phyloP scores from a whole-genome alignment of 2,113 vertebrate genomes.

The Myrmecobius fasciatus region DNA sequence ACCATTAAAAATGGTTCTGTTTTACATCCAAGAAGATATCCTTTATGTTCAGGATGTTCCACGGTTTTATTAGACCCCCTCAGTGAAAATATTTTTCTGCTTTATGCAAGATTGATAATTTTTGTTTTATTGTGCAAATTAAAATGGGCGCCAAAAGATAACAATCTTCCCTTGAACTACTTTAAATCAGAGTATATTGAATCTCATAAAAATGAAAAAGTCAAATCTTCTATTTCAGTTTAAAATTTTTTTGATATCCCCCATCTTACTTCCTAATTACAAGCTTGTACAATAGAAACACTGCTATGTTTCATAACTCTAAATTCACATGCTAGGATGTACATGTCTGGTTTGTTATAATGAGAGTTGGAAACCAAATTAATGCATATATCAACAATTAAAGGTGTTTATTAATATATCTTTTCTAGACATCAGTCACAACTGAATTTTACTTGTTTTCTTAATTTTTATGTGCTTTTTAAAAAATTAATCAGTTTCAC shows the following conservation, averaged over 20 bases:
- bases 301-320: slow-evolving; percentile 25
- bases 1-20: slow-evolving; percentile 67
- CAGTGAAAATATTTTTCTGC: not conserved
- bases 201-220: slow-evolving; percentile 59
- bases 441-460: not conserved
- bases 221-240: slow-evolving; percentile 59
- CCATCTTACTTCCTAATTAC: slow-evolving; percentile 48
- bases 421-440: not conserved
- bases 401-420: not conserved
- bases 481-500: not conserved
- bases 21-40: slow-evolving; percentile 67
- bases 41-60: slow-evolving; percentile 57
- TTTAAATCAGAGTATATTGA: slow-evolving; percentile 75
- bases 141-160: slow-evolving; percentile 81
- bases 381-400: not conserved
- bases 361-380: slow-evolving; percentile 9
- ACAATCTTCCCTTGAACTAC: slow-evolving; percentile 73
- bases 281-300: slow-evolving; percentile 49
- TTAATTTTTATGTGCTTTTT: not conserved
- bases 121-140: slow-evolving; percentile 77
- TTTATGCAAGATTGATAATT: slow-evolving; percentile 66
- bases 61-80: slow-evolving; percentile 66
- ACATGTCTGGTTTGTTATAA: not conserved
- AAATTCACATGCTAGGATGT: not conserved
- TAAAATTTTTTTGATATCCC: slow-evolving; percentile 48